A percentile compares a stretch with the other conserved stretches of the same genome.
phyloP scores from a whole-genome alignment of 2,888 invertebrate species.

The Brachylomia viminalis region DNA sequence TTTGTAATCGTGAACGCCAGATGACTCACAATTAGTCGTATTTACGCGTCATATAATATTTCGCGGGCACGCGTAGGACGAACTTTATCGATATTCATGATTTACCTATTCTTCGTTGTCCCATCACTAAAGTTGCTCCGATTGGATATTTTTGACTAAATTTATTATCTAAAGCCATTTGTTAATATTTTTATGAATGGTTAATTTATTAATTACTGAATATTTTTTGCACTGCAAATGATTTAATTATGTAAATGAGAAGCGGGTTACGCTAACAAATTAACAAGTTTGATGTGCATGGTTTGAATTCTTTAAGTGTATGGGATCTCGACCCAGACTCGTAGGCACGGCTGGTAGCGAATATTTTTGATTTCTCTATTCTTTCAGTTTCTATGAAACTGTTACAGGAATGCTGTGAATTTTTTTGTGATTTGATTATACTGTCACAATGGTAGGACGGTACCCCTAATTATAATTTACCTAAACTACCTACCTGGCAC shows the following conservation, averaged over 20 bases:
- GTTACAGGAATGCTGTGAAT: background rate
- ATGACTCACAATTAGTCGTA: conserved; percentile 60
- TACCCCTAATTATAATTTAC: background rate
- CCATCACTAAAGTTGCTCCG: conserved; percentile 41
- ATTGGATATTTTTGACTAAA: conserved; percentile 33
- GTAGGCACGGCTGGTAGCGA: background rate
- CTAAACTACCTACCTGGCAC: no score
- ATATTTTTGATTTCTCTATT: background rate
- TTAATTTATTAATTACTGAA: conserved; percentile 48
- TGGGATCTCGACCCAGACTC: conserved; percentile 14
- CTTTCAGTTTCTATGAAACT: background rate
- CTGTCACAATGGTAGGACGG: background rate
- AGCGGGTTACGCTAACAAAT: background rate
- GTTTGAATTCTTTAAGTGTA: conserved; percentile 6
- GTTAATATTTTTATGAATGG: conserved; percentile 50
- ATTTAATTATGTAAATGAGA: conserved; percentile 45
- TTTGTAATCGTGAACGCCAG: conserved; percentile 59
- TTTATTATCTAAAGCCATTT: conserved; percentile 27
- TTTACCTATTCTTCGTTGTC: conserved; percentile 22
- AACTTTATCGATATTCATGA: conserved; percentile 50
- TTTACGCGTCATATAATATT: conserved; percentile 58
- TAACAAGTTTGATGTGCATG: conserved; percentile 11
- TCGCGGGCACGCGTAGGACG: conserved; percentile 36
- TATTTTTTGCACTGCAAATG: conserved; percentile 46
- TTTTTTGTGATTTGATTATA: background rate